Evolutionary conservation across 2,888 invertebrate species (phyloP).

Genomic region (Calephelis perditalis): DNA sequence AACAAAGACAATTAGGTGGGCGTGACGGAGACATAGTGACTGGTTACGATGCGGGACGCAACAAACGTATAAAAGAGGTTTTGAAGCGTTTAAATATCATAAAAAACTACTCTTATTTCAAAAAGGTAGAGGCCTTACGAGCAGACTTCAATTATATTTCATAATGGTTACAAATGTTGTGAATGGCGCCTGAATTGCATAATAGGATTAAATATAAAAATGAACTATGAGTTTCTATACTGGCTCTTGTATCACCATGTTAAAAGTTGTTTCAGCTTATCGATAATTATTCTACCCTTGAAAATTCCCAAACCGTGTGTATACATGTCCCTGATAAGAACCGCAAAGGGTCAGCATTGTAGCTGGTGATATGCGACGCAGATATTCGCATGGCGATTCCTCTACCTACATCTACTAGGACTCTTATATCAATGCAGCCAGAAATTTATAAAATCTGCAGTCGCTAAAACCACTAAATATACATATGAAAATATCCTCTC

Average conservation of each 20-base stretch:
- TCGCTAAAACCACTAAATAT: constrained; percentile 48
- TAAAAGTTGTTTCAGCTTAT: background rate
- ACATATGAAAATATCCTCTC: constrained; percentile 60
- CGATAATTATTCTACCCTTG: background rate
- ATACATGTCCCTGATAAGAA: background rate
- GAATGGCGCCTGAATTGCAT: too few relatives aligned
- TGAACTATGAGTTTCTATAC: too few relatives aligned
- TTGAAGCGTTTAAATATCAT: too few relatives aligned
- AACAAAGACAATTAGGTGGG: too few relatives aligned
- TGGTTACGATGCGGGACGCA: too few relatives aligned
- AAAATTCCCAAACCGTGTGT: background rate
- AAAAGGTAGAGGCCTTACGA: too few relatives aligned
- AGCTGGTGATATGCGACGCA: constrained; percentile 46
- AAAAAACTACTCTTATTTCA: too few relatives aligned
- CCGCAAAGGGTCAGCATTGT: background rate
- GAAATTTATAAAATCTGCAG: constrained; percentile 27
- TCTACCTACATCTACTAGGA: constrained; percentile 13
- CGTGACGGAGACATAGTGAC: too few relatives aligned
- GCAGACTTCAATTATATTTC: too few relatives aligned
- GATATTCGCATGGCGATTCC: constrained; percentile 32
- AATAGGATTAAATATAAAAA: too few relatives aligned
- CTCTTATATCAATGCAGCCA: constrained; percentile 16
- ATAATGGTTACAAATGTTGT: too few relatives aligned
- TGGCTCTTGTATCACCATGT: background rate
- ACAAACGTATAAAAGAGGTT: too few relatives aligned